Base-by-base conservation (phyloP, 1,140 invertebrate species). In the Hyles vespertilio region DNA sequence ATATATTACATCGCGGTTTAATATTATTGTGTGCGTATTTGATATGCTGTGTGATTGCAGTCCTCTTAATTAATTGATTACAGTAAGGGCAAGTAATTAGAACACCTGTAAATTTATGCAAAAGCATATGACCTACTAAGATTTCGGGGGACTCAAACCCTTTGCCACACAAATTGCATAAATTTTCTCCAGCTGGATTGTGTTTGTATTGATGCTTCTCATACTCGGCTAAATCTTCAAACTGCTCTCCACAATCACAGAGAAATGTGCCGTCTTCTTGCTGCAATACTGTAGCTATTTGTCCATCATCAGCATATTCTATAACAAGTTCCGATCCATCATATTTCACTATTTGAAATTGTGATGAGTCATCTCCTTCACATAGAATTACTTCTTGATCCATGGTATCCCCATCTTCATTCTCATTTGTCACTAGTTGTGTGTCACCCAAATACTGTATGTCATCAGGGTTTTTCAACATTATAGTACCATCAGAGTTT, bases 121-220 rank as follows among this genome's bases (percentile, higher is more conserved):
- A 61, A 87, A 93, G 92, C 67, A 92, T 91, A 65, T 95, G 93
- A 0, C 94, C 92, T 0, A 92, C 92, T 8, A 94, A 90, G 2
- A 92, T 93, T 67, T 93, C 92, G 60, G 92, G 84, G 53, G 94
- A 93, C 63, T 93, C 92, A 70, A 91, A 91, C 0, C 85, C 87
- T 72, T 91, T 91, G 0, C 88, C 89, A 69, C 91, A 91, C 5
- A 87, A 70, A 51, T 79, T 81, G 60, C 90, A 91, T 0, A 89
- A 72, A 64, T 81, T 70, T 52, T 89, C 89, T 4, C 83, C 84
- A 7, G 72, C 77, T 11, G 78, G 79, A 61, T 89, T 90, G 58
- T 89, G 88, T 45, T 81, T 81, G 32, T 67, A 63, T 60, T 84
- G 81, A 71, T 90, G 89, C 48, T 83, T 82, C 58, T 89, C 79